Base-by-base conservation (phyloP, 1,140 invertebrate species). In the Holotrichia oblita region DNA sequence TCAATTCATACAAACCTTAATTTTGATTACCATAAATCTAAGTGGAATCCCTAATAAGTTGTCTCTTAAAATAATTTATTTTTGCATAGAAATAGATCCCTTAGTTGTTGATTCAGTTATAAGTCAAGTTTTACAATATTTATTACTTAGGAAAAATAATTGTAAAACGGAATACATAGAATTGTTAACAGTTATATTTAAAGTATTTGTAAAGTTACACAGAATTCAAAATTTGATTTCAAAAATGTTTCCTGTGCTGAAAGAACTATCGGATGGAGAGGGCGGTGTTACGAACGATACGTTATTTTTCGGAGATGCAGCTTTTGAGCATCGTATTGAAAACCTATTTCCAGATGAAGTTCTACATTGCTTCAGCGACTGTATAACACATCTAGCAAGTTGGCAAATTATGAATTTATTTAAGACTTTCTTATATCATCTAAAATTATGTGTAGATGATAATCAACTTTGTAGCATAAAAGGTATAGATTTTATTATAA, bases 321-420 rank as follows among this genome's bases (percentile, higher is more conserved):
- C 2, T 20, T 2, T 10, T 24, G 24, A 22, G 10, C 20, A 27
- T 69, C 2, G 20, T 69, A 44, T 74, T 74, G 73, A 74, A 44
- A 41, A n/a, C n/a, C 41, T 74, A 9, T 74, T 76, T 41, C 83
- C 83, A 0, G 44, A 80, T 73, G 78, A 76, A 20, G 84, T 86
- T 64, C 72, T 85, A 59, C 40, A 80, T 7, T 79, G 76, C 79
- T 85, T 86, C 73, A 78, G 80, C 6, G 81, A 79, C 22, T 82
- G 81, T 78, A 82, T 84, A 40, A 77, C 59, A 41, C 78, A 76
- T 40, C 78, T 85, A 77, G 79, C 83, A 8, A 85, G 81, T 75
- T 83, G 84, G 84, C 84, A 85, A 81, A 78, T 83, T 44, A 85
- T 85, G 59, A 84, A 85, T 80, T 40, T 86, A n/a, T 82, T 86